These are phyloP conservation scores for Netelia inedita DNA, from an alignment of 2,888 invertebrate genomes.

Conservation along the genomic window DNA sequence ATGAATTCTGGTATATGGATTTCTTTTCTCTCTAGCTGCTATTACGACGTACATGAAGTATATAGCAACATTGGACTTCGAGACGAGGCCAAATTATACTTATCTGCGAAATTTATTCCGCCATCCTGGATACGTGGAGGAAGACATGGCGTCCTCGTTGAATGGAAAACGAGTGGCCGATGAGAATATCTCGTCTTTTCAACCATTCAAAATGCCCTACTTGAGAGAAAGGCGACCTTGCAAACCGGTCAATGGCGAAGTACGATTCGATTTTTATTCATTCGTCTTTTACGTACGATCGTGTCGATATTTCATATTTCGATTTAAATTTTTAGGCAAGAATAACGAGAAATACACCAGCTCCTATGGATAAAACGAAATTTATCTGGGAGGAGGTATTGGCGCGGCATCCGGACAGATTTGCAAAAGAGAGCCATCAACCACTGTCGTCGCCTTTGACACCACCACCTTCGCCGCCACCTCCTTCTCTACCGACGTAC, in stretches of 20 bases:
- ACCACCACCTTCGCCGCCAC: conserved; percentile 79
- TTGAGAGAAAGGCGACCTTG: conserved; percentile 82
- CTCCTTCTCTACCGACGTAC: conserved; percentile 87
- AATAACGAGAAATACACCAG: conserved; percentile 81
- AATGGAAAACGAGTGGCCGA: conserved; percentile 80
- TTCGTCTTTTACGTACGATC: neutral
- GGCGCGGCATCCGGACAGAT: conserved; percentile 85
- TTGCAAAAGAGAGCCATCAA: conserved; percentile 82
- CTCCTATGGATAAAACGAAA: conserved; percentile 76
- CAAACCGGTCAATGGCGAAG: conserved; percentile 83
- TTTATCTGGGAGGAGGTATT: conserved; percentile 85
- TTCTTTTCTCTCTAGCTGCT: conserved; percentile 74
- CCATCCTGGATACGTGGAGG: conserved; percentile 77
- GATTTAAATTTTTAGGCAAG: conserved; percentile 75
- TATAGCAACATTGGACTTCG: conserved; percentile 85
- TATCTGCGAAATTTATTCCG: conserved; percentile 85
- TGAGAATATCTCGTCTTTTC: conserved; percentile 79
- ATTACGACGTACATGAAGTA: conserved; percentile 85
- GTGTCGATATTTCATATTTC: neutral
- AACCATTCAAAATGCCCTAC: conserved; percentile 78
- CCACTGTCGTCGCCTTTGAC: conserved; percentile 76
- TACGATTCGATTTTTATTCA: conserved; percentile 61
- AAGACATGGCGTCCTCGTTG: conserved; percentile 71
- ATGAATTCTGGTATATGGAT: conserved; percentile 39
- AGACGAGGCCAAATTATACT: conserved; percentile 86